These are phyloP conservation scores for Medauroidea extradentata DNA, from an alignment of 1,140 invertebrate genomes.

Conservation along the genomic window DNA sequence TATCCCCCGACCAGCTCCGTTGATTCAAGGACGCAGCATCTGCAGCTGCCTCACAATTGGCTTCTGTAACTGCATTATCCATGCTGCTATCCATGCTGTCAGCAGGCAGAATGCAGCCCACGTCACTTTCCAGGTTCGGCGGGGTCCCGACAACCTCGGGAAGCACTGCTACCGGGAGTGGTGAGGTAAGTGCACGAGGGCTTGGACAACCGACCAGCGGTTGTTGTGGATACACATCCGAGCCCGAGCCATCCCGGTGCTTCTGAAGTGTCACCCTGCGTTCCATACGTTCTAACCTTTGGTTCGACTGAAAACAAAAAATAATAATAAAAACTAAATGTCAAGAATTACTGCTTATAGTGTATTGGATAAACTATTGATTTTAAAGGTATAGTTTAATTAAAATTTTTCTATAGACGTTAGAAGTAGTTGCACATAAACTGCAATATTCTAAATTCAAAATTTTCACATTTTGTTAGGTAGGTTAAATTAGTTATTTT, in stretches of 20 bases:
- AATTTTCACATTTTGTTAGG: too few species aligned
- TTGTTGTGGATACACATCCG: conserved; percentile 8
- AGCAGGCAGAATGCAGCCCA: not conserved
- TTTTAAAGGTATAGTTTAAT: too few species aligned
- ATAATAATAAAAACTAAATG: too few species aligned
- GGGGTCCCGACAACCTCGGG: not conserved
- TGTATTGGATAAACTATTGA: too few species aligned
- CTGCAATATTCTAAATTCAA: too few species aligned
- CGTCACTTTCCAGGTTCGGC: too few species aligned
- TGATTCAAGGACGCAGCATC: conserved; percentile 21
- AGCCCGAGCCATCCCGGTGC: conserved; percentile 16
- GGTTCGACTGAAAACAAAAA: conserved; percentile 41
- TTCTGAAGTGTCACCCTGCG: conserved; percentile 36
- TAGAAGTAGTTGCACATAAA: too few species aligned
- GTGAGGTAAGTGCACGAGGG: not conserved
- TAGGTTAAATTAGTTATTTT: too few species aligned
- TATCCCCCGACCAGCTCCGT: conserved; percentile 39
- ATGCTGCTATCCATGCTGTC: conserved; percentile 1
- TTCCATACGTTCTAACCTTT: conserved; percentile 42
- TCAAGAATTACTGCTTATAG: too few species aligned
- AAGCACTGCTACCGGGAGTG: not conserved
- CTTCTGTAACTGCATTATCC: not conserved
- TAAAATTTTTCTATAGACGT: too few species aligned
- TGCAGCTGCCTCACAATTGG: not conserved
- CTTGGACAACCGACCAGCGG: conserved; percentile 1